Evolutionary conservation across 2,113 vertebrate species (phyloP).

Genomic region (Pelodiscus sinensis): DNA sequence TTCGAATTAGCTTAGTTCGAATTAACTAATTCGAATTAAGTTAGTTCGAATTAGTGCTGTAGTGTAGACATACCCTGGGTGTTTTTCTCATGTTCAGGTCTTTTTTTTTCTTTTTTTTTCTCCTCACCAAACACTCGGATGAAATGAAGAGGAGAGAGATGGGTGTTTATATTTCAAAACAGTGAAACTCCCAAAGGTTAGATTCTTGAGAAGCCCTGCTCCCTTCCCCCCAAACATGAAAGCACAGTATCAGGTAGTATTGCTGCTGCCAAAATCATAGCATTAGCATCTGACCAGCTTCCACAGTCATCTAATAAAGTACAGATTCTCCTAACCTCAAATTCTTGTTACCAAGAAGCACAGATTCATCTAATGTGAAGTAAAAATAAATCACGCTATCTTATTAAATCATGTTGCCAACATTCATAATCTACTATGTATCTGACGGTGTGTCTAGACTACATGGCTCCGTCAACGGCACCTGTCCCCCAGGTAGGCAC

Average conservation of each 20-base stretch:
- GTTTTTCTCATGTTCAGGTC: not conserved
- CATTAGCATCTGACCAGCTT: conserved; percentile 13
- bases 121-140: too few species aligned
- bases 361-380: not conserved
- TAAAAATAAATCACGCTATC: conserved; percentile 33
- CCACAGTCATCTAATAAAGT: not conserved
- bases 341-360: conserved; percentile 41
- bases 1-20: too few species aligned
- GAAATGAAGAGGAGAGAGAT: not conserved
- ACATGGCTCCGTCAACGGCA: too few species aligned
- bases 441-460: too few species aligned
- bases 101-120: not conserved
- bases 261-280: not conserved
- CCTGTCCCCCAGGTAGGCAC: too few species aligned
- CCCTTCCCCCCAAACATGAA: not conserved
- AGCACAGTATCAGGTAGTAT: not conserved
- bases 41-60: too few species aligned
- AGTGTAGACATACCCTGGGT: too few species aligned
- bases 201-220: not conserved
- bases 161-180: accelerated
- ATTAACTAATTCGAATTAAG: too few species aligned
- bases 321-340: conserved; percentile 47
- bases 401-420: conserved; percentile 42
- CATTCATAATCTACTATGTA: not conserved
- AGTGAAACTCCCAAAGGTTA: not conserved